Percentiles rank a stretch among this genome's conserved stretches.
Conservation (phyloP, 2,888 invertebrate species). For the Agrochola macilenta region DNA sequence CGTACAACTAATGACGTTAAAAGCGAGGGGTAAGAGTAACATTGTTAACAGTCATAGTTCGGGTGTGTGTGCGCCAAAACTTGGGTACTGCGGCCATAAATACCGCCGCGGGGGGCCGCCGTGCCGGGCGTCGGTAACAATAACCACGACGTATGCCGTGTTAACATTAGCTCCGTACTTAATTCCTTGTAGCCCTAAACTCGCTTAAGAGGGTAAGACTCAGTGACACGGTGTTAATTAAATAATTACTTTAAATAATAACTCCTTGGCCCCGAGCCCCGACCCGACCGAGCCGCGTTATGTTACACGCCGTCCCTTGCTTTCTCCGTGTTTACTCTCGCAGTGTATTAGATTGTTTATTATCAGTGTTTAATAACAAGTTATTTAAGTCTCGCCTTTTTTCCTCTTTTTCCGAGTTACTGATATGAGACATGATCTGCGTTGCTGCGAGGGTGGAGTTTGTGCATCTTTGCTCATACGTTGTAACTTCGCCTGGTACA, state of each 20-base stretch:
- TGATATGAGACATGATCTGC: not conserved
- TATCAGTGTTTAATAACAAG: constrained; percentile 12
- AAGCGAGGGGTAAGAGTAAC: constrained; percentile 89
- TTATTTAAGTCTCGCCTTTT: not conserved
- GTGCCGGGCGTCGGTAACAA: constrained; percentile 78
- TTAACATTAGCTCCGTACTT: constrained; percentile 89
- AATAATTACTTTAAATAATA: constrained; percentile 90
- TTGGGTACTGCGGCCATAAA: constrained; percentile 87
- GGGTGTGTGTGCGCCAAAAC: constrained; percentile 88
- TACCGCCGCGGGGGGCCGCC: constrained; percentile 85
- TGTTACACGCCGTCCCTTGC: constrained; percentile 62
- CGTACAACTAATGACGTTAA: constrained; percentile 89
- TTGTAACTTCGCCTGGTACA: not conserved
- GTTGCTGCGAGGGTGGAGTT: not conserved
- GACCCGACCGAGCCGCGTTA: constrained; percentile 59
- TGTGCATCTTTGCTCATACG: no score
- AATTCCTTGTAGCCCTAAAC: constrained; percentile 89
- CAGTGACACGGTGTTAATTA: constrained; percentile 88
- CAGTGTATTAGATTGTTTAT: constrained; percentile 41
- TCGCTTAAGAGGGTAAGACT: constrained; percentile 89
- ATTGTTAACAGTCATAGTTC: constrained; percentile 89
- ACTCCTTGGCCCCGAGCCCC: constrained; percentile 76
- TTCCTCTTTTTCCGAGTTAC: not conserved
- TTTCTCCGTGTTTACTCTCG: constrained; percentile 44
- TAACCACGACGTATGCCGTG: constrained; percentile 88